Conservation (phyloP, 2,888 invertebrate species). For the Eucera pruinosa region DNA sequence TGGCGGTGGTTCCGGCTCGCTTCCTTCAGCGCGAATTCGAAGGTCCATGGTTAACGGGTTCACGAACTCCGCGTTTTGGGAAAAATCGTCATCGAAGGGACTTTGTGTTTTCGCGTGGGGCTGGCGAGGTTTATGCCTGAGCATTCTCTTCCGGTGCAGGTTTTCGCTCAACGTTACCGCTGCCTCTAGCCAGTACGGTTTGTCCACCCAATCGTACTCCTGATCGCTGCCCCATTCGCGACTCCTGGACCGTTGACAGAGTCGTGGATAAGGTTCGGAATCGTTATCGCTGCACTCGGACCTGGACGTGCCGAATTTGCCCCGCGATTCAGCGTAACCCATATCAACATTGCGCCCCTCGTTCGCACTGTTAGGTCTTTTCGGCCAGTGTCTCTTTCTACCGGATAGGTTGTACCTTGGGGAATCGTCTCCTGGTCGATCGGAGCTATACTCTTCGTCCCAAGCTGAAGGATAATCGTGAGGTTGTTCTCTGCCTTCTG, state of each 20-base stretch:
- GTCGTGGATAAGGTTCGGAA: conserved; percentile 80
- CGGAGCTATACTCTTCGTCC: conserved; percentile 80
- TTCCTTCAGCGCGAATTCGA: conserved; percentile 72
- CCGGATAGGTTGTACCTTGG: conserved; percentile 73
- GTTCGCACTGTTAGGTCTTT: conserved; percentile 82
- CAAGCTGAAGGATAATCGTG: conserved; percentile 77
- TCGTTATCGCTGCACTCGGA: conserved; percentile 83
- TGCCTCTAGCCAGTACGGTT: conserved; percentile 82
- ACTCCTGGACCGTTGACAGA: conserved; percentile 79
- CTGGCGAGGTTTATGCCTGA: conserved; percentile 77
- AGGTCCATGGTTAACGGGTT: conserved; percentile 72
- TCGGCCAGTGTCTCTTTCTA: conserved; percentile 81
- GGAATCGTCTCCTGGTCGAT: conserved; percentile 78
- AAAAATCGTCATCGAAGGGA: conserved; percentile 88
- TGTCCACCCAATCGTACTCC: conserved; percentile 82
- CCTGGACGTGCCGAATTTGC: conserved; percentile 80
- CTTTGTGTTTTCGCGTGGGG: conserved; percentile 84
- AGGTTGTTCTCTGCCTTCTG: conserved; percentile 75
- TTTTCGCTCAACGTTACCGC: conserved; percentile 79
- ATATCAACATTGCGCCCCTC: conserved; percentile 80
- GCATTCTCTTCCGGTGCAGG: conserved; percentile 80
- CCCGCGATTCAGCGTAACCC: conserved; percentile 76
- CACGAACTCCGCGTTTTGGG: conserved; percentile 83
- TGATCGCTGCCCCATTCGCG: conserved; percentile 83
- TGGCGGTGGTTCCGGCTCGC: conserved; percentile 57